Conservation (phyloP, 2,888 invertebrate genomes). For the Spisula subtruncata region DNA sequence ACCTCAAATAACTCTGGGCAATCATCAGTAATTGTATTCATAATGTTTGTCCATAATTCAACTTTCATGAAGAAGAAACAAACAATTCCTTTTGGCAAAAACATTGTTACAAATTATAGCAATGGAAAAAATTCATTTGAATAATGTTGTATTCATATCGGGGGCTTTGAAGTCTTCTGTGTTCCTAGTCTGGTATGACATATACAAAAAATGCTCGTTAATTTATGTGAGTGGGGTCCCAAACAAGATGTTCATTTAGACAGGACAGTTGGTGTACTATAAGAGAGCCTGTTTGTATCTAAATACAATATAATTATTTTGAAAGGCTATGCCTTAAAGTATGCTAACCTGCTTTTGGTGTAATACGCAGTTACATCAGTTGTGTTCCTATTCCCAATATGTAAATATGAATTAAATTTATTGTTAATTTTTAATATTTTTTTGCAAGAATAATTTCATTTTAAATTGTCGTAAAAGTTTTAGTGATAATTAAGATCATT, state of each 20-base stretch:
- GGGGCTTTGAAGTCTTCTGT: slow-evolving; percentile 35
- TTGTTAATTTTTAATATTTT: too few relatives aligned
- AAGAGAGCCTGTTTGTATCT: neutral
- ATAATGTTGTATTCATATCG: slow-evolving; percentile 50
- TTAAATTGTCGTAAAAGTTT: too few relatives aligned
- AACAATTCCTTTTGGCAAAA: slow-evolving; percentile 41
- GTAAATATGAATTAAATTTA: too few relatives aligned
- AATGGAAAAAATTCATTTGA: slow-evolving; percentile 29
- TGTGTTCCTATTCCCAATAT: too few relatives aligned
- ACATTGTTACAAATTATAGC: slow-evolving; percentile 31
- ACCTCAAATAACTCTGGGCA: slow-evolving; percentile 22
- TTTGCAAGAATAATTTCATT: too few relatives aligned
- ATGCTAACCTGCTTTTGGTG: too few relatives aligned
- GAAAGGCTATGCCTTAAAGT: too few relatives aligned
- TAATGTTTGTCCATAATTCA: slow-evolving; percentile 25
- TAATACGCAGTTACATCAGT: too few relatives aligned
- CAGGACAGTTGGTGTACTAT: neutral
- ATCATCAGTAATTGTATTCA: slow-evolving; percentile 39
- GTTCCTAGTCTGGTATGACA: slow-evolving; percentile 33
- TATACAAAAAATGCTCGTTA: slow-evolving; percentile 24
- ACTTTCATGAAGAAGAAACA: neutral
- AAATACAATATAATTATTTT: neutral
- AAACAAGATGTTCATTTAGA: slow-evolving; percentile 1
- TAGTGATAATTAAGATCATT: too few relatives aligned
- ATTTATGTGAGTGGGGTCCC: slow-evolving; percentile 23